Conservation (phyloP, 2,888 invertebrate species). For the Strigamia maritima region DNA sequence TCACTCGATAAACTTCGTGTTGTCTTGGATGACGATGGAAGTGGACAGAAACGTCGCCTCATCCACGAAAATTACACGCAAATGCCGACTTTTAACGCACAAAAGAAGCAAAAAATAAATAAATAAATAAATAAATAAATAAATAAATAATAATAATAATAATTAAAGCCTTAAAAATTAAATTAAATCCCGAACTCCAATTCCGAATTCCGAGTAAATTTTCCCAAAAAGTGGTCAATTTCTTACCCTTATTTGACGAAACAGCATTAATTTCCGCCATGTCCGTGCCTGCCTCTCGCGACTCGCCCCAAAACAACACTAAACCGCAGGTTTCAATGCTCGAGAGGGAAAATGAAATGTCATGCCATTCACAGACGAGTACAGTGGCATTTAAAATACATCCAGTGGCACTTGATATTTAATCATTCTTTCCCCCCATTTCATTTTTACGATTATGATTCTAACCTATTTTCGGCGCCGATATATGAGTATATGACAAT, state of each 20-base stretch:
- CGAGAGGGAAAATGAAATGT: neutral
- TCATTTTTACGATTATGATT: neutral
- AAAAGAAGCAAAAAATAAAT: neutral
- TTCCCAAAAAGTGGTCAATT: too few species aligned
- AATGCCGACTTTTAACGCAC: neutral
- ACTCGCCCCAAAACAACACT: neutral
- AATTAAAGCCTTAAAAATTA: too few species aligned
- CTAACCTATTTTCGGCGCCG: neutral
- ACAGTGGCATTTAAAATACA: neutral
- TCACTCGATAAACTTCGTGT: neutral
- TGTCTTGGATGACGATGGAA: neutral
- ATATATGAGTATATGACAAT: too few species aligned
- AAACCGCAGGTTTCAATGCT: neutral
- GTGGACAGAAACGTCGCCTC: neutral
- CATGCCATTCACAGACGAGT: neutral
- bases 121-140: too few species aligned
- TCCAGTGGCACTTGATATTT: neutral
- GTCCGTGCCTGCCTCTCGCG: neutral
- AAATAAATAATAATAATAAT: too few species aligned
- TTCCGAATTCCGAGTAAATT: too few species aligned
- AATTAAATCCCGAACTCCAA: too few species aligned
- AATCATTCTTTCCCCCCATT: neutral
- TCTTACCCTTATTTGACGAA: too few species aligned
- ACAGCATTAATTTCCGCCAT: neutral
- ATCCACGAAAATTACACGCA: neutral